phyloP scores from a whole-genome alignment of 2,888 invertebrate genomes.

The Orchesellides sinensis region DNA sequence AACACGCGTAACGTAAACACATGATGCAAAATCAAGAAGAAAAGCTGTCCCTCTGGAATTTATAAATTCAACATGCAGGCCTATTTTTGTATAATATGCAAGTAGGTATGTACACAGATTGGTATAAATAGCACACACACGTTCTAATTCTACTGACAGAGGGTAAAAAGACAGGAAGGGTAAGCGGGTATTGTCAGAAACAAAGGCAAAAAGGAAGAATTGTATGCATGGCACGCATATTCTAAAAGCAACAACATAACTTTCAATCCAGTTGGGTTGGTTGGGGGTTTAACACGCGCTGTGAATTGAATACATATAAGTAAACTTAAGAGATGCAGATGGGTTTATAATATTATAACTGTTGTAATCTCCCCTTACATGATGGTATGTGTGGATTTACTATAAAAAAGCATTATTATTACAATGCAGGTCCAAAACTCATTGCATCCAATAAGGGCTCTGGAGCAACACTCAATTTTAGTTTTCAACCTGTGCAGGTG shows the following conservation, averaged over 20 bases:
- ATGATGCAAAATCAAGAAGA: no score
- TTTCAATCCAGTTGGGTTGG: not conserved
- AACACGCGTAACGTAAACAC: slow-evolving; percentile 31
- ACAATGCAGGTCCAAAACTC: slow-evolving; percentile 51
- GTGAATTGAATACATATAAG: no score
- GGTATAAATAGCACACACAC: slow-evolving; percentile 34
- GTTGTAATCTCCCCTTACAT: not conserved
- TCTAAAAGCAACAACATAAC: not conserved
- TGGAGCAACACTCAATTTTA: slow-evolving; percentile 56
- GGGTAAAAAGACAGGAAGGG: slow-evolving; percentile 19
- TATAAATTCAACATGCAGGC: slow-evolving; percentile 52
- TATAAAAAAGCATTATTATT: no score
- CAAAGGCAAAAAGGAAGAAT: slow-evolving; percentile 40
- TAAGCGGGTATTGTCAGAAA: slow-evolving; percentile 41
- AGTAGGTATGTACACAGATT: slow-evolving; percentile 58
- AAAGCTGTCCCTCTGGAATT: slow-evolving; percentile 42
- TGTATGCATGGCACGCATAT: slow-evolving; percentile 29
- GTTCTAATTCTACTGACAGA: slow-evolving; percentile 26
- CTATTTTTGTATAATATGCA: slow-evolving; percentile 50
- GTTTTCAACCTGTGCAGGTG: slow-evolving; percentile 68
- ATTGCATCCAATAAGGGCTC: not conserved
- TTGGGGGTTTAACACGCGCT: not conserved
- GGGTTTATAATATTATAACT: slow-evolving; percentile 20
- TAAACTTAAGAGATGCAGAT: slow-evolving; percentile 38
- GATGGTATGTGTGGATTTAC: slow-evolving; percentile 8